A percentile compares a stretch with the other conserved stretches of the same genome.
phyloP scores from a whole-genome alignment of 2,113 vertebrate species.

The Scytalopus superciliaris region DNA sequence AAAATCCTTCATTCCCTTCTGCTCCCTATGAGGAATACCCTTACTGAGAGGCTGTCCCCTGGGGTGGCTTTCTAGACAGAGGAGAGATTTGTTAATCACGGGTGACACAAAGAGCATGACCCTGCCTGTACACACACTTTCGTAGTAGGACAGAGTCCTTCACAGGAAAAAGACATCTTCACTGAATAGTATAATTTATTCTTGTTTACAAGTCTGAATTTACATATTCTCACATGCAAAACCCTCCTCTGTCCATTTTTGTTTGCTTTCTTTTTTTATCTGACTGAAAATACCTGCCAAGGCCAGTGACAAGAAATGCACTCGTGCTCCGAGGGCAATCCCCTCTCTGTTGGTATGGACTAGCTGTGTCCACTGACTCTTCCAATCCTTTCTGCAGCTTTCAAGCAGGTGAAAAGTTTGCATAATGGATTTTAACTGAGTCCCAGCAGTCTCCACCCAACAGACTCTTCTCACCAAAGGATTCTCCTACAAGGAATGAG shows the following conservation, averaged over 20 bases:
- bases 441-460: neutral
- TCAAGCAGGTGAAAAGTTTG: neutral
- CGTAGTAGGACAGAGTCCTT: neutral
- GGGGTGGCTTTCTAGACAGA: neutral
- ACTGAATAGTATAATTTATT: neutral
- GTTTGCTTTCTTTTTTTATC: neutral
- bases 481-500: neutral
- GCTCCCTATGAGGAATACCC: neutral
- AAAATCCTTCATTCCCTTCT: neutral
- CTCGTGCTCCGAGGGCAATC: neutral
- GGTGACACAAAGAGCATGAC: neutral
- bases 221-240: neutral
- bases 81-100: neutral
- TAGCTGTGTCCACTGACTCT: neutral
- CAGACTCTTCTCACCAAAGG: rapidly evolving
- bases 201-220: neutral
- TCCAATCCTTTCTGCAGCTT: neutral
- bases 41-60: neutral
- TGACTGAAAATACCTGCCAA: neutral
- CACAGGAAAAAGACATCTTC: neutral
- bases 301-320: neutral
- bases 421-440: neutral
- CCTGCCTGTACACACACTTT: neutral
- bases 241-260: neutral
- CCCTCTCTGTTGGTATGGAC: neutral